These are phyloP conservation scores for Aythya baeri DNA, from an alignment of 2,113 vertebrate species.

Conservation along the genomic window DNA sequence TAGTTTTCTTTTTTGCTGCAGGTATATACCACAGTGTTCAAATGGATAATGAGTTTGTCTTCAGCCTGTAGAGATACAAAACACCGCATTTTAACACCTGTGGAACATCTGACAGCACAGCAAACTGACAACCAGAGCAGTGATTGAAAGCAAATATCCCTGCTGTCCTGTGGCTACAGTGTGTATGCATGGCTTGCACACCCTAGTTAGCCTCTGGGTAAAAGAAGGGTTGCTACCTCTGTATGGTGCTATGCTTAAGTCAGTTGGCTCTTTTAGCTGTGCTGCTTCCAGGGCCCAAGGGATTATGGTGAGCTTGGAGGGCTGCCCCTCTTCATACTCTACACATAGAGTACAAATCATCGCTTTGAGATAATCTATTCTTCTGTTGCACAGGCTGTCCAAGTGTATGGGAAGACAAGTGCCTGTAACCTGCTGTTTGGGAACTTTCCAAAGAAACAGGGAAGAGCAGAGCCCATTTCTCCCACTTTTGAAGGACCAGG, in stretches of 20 bases:
- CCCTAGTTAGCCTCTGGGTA: background rate
- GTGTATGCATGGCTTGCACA: background rate
- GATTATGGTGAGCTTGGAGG: background rate
- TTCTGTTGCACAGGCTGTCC: background rate
- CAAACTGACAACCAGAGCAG: background rate
- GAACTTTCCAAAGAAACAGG: background rate
- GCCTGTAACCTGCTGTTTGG: background rate
- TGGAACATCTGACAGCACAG: background rate
- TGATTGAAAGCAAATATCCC: too few species aligned
- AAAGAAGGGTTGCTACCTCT: background rate
- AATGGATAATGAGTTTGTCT: background rate
- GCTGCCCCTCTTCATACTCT: background rate
- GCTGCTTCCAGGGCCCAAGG: background rate
- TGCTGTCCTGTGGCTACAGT: background rate
- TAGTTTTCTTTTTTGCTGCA: background rate
- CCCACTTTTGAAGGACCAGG: background rate
- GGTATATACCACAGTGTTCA: background rate
- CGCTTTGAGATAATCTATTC: background rate
- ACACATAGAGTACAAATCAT: background rate
- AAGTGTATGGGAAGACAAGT: background rate
- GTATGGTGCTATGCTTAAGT: background rate
- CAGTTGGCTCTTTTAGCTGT: background rate
- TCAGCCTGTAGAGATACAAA: background rate
- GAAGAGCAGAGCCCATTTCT: background rate
- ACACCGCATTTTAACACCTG: background rate